Evolutionary conservation across 2,113 vertebrate species (phyloP).

Genomic region (Lonchura striata): DNA sequence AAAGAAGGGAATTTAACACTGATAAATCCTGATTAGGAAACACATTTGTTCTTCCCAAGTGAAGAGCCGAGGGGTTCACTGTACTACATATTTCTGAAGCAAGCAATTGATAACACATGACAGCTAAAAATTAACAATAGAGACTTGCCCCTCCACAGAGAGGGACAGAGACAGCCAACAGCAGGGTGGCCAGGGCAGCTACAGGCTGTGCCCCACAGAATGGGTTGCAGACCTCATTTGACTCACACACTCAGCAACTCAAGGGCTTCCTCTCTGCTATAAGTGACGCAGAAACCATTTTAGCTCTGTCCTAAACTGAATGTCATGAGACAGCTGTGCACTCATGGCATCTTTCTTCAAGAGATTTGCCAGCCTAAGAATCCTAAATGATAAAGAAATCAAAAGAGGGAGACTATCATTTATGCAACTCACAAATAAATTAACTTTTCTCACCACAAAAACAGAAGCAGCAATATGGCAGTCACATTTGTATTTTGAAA

Average conservation of each 20-base stretch:
- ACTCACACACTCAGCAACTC: neutral
- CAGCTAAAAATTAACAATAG: neutral
- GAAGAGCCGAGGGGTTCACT: neutral
- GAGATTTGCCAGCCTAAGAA: constrained; percentile 91
- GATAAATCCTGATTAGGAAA: neutral
- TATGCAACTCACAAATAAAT: constrained; percentile 83
- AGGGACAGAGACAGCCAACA: neutral
- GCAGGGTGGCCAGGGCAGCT: neutral
- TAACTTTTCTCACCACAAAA: constrained; percentile 88
- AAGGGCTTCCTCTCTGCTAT: constrained; percentile 82
- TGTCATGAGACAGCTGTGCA: constrained; percentile 73
- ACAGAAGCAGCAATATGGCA: constrained; percentile 92
- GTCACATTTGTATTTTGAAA: constrained; percentile 93
- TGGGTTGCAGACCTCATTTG: neutral
- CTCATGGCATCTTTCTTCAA: constrained; percentile 80
- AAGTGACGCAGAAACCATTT: constrained; percentile 86
- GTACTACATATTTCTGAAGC: neutral
- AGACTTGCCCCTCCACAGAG: neutral
- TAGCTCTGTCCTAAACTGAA: constrained; percentile 79
- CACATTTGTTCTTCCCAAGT: neutral
- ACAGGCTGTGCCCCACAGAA: neutral
- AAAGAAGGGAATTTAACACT: neutral
- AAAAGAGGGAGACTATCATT: constrained; percentile 80
- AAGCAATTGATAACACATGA: neutral
- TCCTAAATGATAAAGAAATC: constrained; percentile 84